phyloP scores from a whole-genome alignment of 2,888 invertebrate species.

The Synergus laeviventris region DNA sequence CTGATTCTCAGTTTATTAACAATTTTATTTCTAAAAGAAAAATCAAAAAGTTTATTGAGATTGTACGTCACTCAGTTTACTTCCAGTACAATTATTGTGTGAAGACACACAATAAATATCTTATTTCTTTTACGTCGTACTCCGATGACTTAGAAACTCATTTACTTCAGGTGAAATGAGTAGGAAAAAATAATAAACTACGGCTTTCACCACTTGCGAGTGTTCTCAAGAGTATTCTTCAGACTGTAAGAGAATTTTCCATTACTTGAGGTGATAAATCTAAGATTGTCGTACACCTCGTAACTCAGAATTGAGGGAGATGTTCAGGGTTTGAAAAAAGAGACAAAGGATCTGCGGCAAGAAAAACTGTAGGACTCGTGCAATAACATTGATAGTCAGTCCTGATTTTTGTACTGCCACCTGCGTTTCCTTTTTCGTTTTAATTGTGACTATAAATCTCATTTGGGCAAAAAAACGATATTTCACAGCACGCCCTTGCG shows the following conservation, averaged over 20 bases:
- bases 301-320: constrained; percentile 10
- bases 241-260: background rate
- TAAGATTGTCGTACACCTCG: constrained; percentile 6
- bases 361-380: constrained; percentile 4
- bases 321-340: background rate
- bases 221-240: background rate
- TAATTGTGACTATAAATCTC: background rate
- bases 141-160: background rate
- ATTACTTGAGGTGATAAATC: constrained; percentile 2
- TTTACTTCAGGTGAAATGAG: background rate
- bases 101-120: background rate
- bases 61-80: no score
- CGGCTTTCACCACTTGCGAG: background rate
- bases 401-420: background rate
- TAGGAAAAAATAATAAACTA: background rate
- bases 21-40: constrained; percentile 40
- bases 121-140: background rate
- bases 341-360: background rate
- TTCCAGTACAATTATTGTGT: no score
- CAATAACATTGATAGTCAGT: constrained; percentile 29
- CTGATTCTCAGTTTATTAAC: constrained; percentile 14
- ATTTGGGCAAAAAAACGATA: background rate
- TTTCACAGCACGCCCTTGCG: constrained; percentile 27
- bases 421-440: background rate
- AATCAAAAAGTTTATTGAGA: constrained; percentile 42